Evolutionary conservation across 2,113 vertebrate species (phyloP).

Genomic region (Colossoma macropomum): DNA sequence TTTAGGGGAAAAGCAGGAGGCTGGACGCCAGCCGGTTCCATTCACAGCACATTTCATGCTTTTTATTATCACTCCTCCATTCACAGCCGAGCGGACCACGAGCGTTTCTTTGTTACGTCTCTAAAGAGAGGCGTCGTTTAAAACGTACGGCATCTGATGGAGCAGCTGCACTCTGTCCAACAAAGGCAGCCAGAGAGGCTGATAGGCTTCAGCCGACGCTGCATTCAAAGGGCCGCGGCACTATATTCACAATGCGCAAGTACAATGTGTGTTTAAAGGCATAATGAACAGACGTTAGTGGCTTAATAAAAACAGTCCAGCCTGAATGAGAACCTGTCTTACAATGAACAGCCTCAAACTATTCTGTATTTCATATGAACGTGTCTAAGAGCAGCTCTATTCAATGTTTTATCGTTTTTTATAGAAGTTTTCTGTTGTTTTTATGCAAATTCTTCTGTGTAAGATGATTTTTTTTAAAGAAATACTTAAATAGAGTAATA

Average conservation of each 20-base stretch:
- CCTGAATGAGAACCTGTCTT: no score
- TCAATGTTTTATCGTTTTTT: no score
- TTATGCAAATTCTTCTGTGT: no score
- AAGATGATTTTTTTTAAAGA: no score
- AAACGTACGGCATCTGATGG: slow-evolving; percentile 6
- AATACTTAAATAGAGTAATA: no score
- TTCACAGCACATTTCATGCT: slow-evolving; percentile 36
- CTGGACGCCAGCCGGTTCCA: not conserved
- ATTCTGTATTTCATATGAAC: no score
- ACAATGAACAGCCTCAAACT: no score
- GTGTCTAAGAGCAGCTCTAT: no score
- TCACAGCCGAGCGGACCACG: not conserved
- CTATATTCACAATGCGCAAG: not conserved
- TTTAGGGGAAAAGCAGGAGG: not conserved
- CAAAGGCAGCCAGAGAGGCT: not conserved
- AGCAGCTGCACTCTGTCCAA: slow-evolving; percentile 25
- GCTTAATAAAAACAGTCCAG: no score
- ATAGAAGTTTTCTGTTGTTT: no score
- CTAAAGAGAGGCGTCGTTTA: slow-evolving; percentile 14
- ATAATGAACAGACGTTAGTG: not conserved
- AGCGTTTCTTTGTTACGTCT: slow-evolving; percentile 36
- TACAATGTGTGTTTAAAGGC: not conserved
- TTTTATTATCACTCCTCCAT: slow-evolving; percentile 12
- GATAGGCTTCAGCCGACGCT: not conserved
- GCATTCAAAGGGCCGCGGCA: not conserved